These are phyloP conservation scores for Glareola pratincola DNA, from an alignment of 2,113 vertebrate species.

Conservation along the genomic window DNA sequence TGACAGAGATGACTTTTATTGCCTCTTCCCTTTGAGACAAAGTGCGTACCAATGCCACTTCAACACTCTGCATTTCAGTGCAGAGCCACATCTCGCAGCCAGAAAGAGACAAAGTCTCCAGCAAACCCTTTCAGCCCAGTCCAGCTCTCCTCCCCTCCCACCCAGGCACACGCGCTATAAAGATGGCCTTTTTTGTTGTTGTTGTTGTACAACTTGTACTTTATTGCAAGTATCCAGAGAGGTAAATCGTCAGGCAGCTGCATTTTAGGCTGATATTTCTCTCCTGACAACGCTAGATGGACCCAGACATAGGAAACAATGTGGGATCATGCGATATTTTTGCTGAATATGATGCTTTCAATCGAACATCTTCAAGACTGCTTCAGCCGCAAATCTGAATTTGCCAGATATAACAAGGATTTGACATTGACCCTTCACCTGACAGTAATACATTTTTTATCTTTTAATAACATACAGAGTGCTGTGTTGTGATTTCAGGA, in stretches of 20 bases:
- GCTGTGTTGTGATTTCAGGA: background rate
- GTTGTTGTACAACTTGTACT: background rate
- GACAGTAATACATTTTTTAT: constrained; percentile 61
- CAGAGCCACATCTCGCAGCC: background rate
- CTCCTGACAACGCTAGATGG: background rate
- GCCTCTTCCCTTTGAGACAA: background rate
- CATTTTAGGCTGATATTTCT: background rate
- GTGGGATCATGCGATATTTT: background rate
- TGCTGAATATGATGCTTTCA: constrained; percentile 20
- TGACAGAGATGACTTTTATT: background rate
- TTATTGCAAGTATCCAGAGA: background rate
- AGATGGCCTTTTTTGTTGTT: background rate
- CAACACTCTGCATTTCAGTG: background rate
- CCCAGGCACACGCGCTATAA: accelerated
- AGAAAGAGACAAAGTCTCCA: background rate
- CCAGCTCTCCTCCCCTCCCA: background rate
- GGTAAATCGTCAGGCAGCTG: background rate
- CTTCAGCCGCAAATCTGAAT: constrained; percentile 31
- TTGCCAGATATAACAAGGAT: constrained; percentile 17
- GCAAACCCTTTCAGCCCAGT: background rate
- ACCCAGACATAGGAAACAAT: background rate
- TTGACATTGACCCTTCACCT: constrained; percentile 47
- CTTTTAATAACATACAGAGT: constrained; percentile 49
- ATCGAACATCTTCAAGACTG: background rate
- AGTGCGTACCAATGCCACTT: background rate